Conservation (phyloP, 2,888 invertebrate species). For the Mystacides longicornis region DNA sequence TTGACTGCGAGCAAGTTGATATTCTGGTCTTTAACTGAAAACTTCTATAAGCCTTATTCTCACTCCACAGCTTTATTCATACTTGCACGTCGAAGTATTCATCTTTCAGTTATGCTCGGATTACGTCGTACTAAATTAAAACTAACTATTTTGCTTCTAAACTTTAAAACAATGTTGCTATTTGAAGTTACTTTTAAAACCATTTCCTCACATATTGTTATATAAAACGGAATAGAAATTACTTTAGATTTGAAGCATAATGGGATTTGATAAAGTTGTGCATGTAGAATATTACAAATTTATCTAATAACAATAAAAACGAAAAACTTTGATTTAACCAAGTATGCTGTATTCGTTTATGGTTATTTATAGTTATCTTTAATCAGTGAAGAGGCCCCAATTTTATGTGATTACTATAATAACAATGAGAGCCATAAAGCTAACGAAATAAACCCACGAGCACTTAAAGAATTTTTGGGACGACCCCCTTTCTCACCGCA, state of each 20-base stretch:
- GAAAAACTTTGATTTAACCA: no score
- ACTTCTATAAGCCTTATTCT: constrained; percentile 1
- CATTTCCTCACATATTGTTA: neutral
- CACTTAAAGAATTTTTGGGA: no score
- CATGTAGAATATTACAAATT: no score
- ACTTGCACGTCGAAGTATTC: neutral
- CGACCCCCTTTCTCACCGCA: no score
- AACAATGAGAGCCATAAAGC: neutral
- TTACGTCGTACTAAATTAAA: neutral
- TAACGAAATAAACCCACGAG: no score
- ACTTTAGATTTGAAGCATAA: neutral
- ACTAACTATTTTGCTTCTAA: neutral
- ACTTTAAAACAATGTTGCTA: neutral
- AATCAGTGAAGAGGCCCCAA: no score
- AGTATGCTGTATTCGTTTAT: no score
- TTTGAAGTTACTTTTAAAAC: neutral
- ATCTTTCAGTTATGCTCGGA: neutral
- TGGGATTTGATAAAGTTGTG: no score
- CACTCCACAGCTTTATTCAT: neutral
- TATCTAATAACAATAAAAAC: no score
- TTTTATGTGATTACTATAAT: neutral
- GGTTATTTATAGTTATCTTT: no score
- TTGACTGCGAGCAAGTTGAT: neutral
- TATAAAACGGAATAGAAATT: neutral
- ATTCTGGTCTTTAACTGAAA: neutral